Base-by-base conservation (phyloP, 2,113 vertebrate species). In the Ornithorhynchus anatinus region DNA sequence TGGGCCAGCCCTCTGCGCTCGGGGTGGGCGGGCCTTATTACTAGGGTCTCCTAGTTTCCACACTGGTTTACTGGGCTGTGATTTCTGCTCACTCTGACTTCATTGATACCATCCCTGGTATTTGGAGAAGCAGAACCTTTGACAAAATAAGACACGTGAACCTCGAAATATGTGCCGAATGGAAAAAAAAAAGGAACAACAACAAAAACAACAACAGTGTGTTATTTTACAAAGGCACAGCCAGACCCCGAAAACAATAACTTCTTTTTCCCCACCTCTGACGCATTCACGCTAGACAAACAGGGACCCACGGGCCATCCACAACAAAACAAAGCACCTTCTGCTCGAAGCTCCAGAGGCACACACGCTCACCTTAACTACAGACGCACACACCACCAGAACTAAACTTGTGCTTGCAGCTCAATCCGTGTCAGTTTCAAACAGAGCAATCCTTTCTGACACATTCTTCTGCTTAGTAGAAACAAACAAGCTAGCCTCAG, bases 41-140 rank as follows among this genome's bases (percentile, higher is more conserved):
- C 73, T 84, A 78, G 77, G 81, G 76, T 85, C 42, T 75, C 82
- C 82, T 74, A 80, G 45, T 82, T 89, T 87, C 87, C 80, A 59
- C 72, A 32, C 81, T 71, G 74, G 54, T 78, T 84, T 80, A 73
- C 75, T 51, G 71, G 27, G 71, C 57, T 76, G 82, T 86, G 84
- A 67, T 88, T 91, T 88, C 89, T 84, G 78, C 87, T 83, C 82
- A 53, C 77, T 45, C 86, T 88, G 91, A 89, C 89, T 90, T 84
- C 72, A 1, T 52, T 39, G 68, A 59, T 85, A 87, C 74, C 79
- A 80, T 72, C 79, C 88, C 82, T 88, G 85, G 84, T 58, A 13
- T 80, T 82, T 1, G 16, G 65, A 82, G 67, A 86, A 52, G 68
- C 54, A 67, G 67, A 80, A 61, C 81, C 42, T 82, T 78, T 72